Conservation (phyloP, 1,140 invertebrate species). For the Spodoptera litura region DNA sequence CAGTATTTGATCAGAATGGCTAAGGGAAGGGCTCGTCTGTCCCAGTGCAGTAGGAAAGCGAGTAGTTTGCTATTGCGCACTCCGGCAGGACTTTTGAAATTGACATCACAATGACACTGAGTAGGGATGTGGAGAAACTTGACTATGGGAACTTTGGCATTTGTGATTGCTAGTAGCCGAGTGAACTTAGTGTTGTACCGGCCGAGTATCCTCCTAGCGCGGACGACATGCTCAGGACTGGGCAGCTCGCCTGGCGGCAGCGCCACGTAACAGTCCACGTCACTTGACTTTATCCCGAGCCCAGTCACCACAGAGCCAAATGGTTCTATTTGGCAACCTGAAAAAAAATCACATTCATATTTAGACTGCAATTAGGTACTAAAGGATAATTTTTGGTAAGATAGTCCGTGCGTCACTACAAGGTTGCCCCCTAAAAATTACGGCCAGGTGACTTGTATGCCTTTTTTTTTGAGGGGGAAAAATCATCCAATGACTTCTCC, state of each 20-base stretch:
- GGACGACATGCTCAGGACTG: slow-evolving; percentile 56
- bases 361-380: neutral
- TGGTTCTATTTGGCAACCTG: slow-evolving; percentile 76
- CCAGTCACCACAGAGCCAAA: slow-evolving; percentile 90
- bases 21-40: slow-evolving; percentile 85
- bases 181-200: slow-evolving; percentile 75
- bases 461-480: too few species aligned
- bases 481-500: too few species aligned
- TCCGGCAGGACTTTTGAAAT: slow-evolving; percentile 87
- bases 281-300: slow-evolving; percentile 88
- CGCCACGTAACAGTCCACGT: slow-evolving; percentile 89
- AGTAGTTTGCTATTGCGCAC: slow-evolving; percentile 88
- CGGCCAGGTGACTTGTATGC: too few species aligned
- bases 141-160: slow-evolving; percentile 90
- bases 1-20: slow-evolving; percentile 90
- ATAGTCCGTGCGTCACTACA: too few species aligned
- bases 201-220: slow-evolving; percentile 77
- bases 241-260: slow-evolving; percentile 50
- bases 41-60: slow-evolving; percentile 84
- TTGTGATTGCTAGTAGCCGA: slow-evolving; percentile 86
- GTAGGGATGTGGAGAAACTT: slow-evolving; percentile 87
- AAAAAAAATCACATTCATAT: slow-evolving; percentile 54
- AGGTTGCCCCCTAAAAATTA: too few species aligned
- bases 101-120: slow-evolving; percentile 88
- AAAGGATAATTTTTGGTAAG: too few species aligned